A percentile compares a stretch with the other conserved stretches of the same genome.
phyloP scores from a whole-genome alignment of 2,797 vertebrate species.

The Hapalemur alaotrensis region DNA sequence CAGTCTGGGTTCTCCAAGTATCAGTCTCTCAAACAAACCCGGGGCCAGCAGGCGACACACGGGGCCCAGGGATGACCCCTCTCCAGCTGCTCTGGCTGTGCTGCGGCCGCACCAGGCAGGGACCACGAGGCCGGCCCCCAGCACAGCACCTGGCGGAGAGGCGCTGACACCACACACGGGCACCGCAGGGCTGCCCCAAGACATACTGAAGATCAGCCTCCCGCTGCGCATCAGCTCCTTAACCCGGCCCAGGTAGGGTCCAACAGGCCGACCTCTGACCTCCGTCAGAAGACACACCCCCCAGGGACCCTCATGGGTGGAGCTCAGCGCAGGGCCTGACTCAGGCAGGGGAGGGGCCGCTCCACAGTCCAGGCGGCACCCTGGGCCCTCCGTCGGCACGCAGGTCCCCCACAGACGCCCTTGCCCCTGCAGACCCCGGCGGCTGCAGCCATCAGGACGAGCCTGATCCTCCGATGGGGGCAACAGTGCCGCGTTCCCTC shows the following conservation, averaged over 20 bases:
- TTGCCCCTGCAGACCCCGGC: neutral
- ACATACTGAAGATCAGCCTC: neutral
- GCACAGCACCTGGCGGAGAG: neutral
- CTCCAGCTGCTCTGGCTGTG: neutral
- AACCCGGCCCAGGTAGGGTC: neutral
- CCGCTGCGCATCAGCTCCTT: no score
- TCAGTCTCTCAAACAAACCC: no score
- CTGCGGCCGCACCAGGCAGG: neutral
- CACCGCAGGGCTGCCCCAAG: neutral
- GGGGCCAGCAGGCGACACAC: neutral
- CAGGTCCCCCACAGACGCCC: neutral
- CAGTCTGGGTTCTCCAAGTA: accelerated
- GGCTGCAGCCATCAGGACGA: neutral
- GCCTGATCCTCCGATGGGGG: no score
- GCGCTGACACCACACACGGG: no score
- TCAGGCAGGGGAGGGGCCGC: neutral
- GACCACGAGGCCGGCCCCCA: neutral
- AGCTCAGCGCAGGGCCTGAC: neutral
- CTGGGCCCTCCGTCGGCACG: neutral
- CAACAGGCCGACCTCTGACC: neutral
- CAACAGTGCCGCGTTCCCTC: accelerated
- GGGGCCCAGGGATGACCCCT: no score
- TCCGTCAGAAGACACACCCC: neutral
- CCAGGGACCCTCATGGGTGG: neutral
- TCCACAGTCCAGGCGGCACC: neutral